These are phyloP conservation scores for Drosophila serrata DNA, from an alignment of 1,140 invertebrate species.

Conservation along the genomic window DNA sequence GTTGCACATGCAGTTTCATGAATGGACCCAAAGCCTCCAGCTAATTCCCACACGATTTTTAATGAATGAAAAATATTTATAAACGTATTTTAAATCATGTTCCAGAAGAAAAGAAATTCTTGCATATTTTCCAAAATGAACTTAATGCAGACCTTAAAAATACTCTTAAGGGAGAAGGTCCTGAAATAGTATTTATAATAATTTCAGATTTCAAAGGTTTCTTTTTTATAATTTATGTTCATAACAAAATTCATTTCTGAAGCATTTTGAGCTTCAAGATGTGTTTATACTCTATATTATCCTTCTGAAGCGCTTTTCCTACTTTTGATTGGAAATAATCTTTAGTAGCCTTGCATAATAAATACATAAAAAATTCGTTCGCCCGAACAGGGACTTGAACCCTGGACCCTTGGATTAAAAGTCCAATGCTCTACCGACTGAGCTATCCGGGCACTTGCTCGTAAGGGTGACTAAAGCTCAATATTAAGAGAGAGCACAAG, in stretches of 20 bases:
- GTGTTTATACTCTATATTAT: not conserved
- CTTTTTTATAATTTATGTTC: too few species aligned
- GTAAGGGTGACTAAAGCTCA: conserved; percentile 1
- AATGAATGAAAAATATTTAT: conserved; percentile 45
- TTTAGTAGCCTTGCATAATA: not conserved
- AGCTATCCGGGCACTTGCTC: conserved; percentile 90
- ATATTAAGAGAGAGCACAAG: conserved; percentile 15
- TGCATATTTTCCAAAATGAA: not conserved
- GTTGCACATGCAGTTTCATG: conserved; percentile 70
- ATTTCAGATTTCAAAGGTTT: not conserved
- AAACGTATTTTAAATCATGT: conserved; percentile 20
- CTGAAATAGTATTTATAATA: not conserved
- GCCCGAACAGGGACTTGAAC: conserved; percentile 93
- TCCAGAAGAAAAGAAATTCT: conserved; percentile 9
- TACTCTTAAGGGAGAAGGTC: not conserved
- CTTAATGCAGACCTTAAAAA: not conserved
- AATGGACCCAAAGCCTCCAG: conserved; percentile 64
- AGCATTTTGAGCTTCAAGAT: not conserved
- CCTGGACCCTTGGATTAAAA: conserved; percentile 93
- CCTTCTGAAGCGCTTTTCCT: not conserved
- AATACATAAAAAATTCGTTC: conserved; percentile 66
- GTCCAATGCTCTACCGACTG: conserved; percentile 95
- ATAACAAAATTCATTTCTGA: not conserved
- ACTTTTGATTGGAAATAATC: not conserved
- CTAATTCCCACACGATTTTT: conserved; percentile 59